phyloP scores from a whole-genome alignment of 2,797 vertebrate species.

The Lemur catta region DNA sequence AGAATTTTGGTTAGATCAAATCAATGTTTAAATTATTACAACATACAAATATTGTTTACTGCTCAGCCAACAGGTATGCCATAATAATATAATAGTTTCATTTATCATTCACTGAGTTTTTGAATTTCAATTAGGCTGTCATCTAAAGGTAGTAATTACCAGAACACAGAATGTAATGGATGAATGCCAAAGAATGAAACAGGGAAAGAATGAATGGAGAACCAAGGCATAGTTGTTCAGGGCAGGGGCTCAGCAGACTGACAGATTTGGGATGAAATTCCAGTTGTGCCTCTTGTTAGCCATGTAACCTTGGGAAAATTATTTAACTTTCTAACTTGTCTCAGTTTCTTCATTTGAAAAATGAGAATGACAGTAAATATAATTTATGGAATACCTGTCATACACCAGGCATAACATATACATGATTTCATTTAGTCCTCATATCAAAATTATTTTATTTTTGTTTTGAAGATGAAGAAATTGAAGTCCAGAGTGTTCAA shows the following conservation, averaged over 20 bases:
- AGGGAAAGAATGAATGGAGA: not conserved
- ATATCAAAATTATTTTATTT: slow-evolving; percentile 6
- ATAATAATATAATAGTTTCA: not conserved
- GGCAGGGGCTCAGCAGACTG: no score
- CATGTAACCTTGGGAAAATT: not conserved
- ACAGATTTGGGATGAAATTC: not conserved
- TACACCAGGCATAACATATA: not conserved
- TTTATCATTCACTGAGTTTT: not conserved
- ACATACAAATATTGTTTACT: not conserved
- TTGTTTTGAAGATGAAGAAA: not conserved
- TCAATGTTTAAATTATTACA: not conserved
- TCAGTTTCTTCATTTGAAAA: slow-evolving; percentile 29
- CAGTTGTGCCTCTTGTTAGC: not conserved
- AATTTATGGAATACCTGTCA: not conserved
- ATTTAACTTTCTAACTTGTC: not conserved
- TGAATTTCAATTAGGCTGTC: not conserved
- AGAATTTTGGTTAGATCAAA: not conserved
- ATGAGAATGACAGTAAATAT: not conserved
- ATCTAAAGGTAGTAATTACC: not conserved
- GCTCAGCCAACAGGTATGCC: not conserved
- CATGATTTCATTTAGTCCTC: not conserved
- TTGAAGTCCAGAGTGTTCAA: not conserved
- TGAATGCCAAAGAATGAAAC: not conserved
- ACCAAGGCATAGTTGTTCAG: not conserved
- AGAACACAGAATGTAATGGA: not conserved